phyloP scores from a whole-genome alignment of 2,888 invertebrate species.

The Machimus rusticus region DNA sequence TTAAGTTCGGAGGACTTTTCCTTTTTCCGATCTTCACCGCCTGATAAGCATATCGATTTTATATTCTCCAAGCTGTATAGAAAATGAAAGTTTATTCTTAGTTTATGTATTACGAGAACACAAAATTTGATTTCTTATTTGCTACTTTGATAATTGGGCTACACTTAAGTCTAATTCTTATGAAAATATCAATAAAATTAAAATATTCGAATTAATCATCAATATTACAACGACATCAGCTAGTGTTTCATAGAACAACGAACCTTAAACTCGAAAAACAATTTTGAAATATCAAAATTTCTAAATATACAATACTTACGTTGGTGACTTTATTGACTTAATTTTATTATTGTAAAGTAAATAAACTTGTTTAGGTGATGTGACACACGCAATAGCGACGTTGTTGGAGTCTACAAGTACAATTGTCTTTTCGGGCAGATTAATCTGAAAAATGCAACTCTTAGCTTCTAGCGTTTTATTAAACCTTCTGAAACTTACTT shows the following conservation, averaged over 20 bases:
- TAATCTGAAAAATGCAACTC: slow-evolving; percentile 31
- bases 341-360: slow-evolving; percentile 57
- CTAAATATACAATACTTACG: slow-evolving; percentile 53
- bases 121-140: neutral
- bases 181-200: too few species aligned
- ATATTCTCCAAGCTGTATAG: neutral
- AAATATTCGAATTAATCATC: too few species aligned
- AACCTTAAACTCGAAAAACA: too few species aligned
- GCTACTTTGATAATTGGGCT: too few species aligned
- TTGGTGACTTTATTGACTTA: slow-evolving; percentile 56
- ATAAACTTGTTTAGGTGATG: slow-evolving; percentile 54
- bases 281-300: too few species aligned
- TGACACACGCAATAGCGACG: slow-evolving; percentile 57
- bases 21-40: slow-evolving; percentile 54
- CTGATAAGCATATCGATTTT: slow-evolving; percentile 50
- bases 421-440: slow-evolving; percentile 53
- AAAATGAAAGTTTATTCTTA: slow-evolving; percentile 48
- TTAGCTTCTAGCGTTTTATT: neutral
- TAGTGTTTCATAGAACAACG: too few species aligned
- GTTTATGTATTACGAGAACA: neutral
- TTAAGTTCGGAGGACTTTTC: slow-evolving; percentile 55
- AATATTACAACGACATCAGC: too few species aligned
- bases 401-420: slow-evolving; percentile 61
- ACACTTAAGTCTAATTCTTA: too few species aligned
- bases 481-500: slow-evolving; percentile 50